phyloP scores from a whole-genome alignment of 2,797 vertebrate genomes.

The Serranus cabrilla region DNA sequence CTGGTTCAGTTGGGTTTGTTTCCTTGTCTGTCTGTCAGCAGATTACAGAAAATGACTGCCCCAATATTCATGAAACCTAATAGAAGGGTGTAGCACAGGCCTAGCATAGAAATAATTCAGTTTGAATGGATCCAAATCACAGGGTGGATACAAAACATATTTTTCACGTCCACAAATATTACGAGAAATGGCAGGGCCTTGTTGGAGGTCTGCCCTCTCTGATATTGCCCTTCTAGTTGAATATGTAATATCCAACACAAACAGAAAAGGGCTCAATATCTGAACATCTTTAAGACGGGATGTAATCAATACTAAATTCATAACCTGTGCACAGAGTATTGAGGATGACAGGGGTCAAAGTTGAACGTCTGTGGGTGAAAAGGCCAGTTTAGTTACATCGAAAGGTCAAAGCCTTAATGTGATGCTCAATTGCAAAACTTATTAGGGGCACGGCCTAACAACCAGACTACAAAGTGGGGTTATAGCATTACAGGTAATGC shows the following conservation, averaged over 20 bases:
- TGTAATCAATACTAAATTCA: constrained; percentile 80
- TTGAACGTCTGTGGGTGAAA: constrained; percentile 80
- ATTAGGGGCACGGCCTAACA: constrained; percentile 77
- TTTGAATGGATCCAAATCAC: too few species aligned
- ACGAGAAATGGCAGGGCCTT: too few species aligned
- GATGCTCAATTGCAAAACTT: constrained; percentile 76
- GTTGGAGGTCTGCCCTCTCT: too few species aligned
- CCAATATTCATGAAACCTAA: too few species aligned
- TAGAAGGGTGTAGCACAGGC: too few species aligned
- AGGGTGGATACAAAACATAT: too few species aligned
- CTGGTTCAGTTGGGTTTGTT: too few species aligned
- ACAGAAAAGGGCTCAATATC: constrained; percentile 61
- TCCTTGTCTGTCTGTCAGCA: too few species aligned
- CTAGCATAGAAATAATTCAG: too few species aligned
- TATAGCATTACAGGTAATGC: constrained; percentile 3
- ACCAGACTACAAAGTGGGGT: constrained; percentile 18
- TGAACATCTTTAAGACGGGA: constrained; percentile 60
- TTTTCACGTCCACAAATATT: too few species aligned
- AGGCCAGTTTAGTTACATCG: constrained; percentile 80
- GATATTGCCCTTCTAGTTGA: background rate
- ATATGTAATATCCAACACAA: constrained; percentile 32
- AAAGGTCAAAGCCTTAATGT: constrained; percentile 87
- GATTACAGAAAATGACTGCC: too few species aligned
- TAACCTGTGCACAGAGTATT: constrained; percentile 58
- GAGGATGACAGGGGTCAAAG: constrained; percentile 82